phyloP scores from a whole-genome alignment of 1,140 invertebrate genomes.

The Pseudachorutes palmiensis region DNA sequence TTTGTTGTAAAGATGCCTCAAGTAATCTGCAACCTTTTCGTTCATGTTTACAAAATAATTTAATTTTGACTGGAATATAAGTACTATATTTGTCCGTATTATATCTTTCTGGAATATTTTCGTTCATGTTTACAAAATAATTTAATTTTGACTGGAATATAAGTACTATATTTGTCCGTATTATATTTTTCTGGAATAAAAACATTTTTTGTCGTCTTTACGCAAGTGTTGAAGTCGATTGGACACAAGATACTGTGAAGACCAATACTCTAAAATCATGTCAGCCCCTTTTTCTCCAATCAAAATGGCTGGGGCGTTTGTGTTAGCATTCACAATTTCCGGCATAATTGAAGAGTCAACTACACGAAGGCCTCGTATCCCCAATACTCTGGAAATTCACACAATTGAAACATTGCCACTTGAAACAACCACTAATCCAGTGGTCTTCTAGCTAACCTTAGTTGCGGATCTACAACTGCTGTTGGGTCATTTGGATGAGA shows the following conservation, averaged over 20 bases:
- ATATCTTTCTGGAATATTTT: no score
- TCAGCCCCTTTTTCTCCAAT: slow-evolving; percentile 6
- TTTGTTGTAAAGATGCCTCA: no score
- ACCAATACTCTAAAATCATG: slow-evolving; percentile 12
- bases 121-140: no score
- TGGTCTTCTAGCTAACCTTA: neutral
- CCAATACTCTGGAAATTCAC: slow-evolving; percentile 38
- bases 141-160: no score
- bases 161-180: no score
- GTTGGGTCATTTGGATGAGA: slow-evolving; percentile 5
- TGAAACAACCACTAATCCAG: neutral
- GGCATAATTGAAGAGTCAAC: slow-evolving; percentile 45
- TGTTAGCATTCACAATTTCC: slow-evolving; percentile 48
- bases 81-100: no score
- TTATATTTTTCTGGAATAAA: no score
- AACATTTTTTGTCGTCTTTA: neutral
- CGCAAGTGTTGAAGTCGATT: neutral
- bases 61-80: no score
- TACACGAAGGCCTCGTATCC: slow-evolving; percentile 41
- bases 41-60: no score
- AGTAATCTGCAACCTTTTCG: no score
- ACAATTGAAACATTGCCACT: neutral
- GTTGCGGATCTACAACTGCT: slow-evolving; percentile 21
- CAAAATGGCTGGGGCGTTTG: slow-evolving; percentile 46
- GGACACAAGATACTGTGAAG: slow-evolving; percentile 8